These are phyloP conservation scores for Drosophila erecta DNA, from an alignment of 1,140 invertebrate species.

Conservation along the genomic window DNA sequence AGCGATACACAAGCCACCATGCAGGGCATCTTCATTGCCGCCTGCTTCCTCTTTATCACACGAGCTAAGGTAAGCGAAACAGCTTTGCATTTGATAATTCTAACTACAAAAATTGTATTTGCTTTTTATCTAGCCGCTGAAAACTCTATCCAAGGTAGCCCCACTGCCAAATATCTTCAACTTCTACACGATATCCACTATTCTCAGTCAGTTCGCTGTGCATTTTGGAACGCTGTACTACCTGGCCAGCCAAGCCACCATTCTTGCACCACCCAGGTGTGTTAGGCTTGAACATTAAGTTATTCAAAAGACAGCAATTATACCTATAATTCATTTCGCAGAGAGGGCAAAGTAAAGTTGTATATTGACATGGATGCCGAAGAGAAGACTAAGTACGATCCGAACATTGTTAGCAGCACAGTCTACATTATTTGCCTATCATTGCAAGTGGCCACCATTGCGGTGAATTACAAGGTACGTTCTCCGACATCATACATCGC, in stretches of 20 bases:
- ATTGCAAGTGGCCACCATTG: constrained; percentile 98
- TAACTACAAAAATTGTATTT: neutral
- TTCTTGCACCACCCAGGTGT: constrained; percentile 89
- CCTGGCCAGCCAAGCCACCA: constrained; percentile 92
- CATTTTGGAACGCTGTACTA: constrained; percentile 97
- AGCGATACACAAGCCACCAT: constrained; percentile 98
- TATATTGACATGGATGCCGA: constrained; percentile 86
- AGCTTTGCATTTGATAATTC: neutral
- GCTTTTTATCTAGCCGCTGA: constrained; percentile 91
- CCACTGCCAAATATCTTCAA: constrained; percentile 99
- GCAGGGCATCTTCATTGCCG: constrained; percentile 96
- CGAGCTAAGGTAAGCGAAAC: constrained; percentile 92
- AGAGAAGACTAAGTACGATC: constrained; percentile 95
- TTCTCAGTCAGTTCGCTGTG: constrained; percentile 96
- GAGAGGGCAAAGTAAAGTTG: constrained; percentile 86
- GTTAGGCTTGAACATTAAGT: neutral
- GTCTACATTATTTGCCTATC: constrained; percentile 99
- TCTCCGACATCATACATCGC: too few relatives aligned
- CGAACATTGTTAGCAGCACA: constrained; percentile 97
- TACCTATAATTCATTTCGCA: constrained; percentile 51
- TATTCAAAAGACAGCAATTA: neutral
- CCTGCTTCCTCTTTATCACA: constrained; percentile 99
- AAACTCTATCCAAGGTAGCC: constrained; percentile 95
- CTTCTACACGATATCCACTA: constrained; percentile 97
- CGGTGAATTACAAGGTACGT: constrained; percentile 98